These are phyloP conservation scores for Venturia canescens DNA, from an alignment of 1,140 invertebrate genomes.

Conservation along the genomic window DNA sequence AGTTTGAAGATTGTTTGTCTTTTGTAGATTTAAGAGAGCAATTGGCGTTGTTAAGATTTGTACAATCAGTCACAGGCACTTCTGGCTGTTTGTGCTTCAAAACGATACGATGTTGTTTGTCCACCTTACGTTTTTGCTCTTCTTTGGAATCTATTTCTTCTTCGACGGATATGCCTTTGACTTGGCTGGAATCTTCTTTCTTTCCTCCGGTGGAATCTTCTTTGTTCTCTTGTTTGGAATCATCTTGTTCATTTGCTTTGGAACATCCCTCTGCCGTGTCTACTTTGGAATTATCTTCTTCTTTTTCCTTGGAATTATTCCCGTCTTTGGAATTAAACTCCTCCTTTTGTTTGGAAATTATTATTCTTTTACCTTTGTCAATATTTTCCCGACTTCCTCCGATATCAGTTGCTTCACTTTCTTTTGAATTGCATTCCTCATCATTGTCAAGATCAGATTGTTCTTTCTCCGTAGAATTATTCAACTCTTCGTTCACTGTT, in stretches of 20 bases:
- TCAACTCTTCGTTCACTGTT: too few species aligned
- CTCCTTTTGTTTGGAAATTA: neutral
- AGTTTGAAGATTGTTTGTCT: neutral
- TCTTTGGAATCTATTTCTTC: neutral
- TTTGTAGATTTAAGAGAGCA: neutral
- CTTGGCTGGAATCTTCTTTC: neutral
- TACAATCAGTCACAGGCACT: neutral
- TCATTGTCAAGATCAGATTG: too few species aligned
- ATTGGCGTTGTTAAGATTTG: neutral
- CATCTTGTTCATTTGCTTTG: neutral
- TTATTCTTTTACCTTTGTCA: neutral
- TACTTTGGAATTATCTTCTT: neutral
- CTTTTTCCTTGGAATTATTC: neutral
- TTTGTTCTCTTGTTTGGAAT: neutral
- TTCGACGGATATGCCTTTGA: neutral
- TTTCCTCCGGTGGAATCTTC: neutral
- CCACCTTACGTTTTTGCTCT: neutral
- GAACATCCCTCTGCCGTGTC: neutral
- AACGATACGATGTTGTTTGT: neutral
- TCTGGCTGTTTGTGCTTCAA: neutral
- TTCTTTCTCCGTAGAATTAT: too few species aligned
- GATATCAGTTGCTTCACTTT: neutral
- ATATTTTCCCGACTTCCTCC: neutral
- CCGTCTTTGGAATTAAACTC: neutral
- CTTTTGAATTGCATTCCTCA: neutral